Evolutionary conservation across 2,113 vertebrate genomes (phyloP).

Genomic region (Alosa alosa): DNA sequence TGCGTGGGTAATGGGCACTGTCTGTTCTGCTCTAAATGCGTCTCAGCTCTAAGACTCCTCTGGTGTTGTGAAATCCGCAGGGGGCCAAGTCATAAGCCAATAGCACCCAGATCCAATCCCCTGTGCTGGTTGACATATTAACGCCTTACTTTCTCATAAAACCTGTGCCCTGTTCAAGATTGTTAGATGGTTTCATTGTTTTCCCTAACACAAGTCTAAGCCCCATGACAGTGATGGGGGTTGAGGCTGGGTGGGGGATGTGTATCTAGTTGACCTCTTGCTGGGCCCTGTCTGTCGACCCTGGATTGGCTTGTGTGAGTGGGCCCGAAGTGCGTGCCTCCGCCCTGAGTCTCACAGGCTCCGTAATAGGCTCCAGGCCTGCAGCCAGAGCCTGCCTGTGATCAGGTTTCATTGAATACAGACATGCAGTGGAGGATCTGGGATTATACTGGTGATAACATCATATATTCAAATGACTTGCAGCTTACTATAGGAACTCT

Average conservation of each 20-base stretch:
- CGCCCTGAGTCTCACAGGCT: slow-evolving; percentile 37
- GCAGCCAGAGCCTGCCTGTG: slow-evolving; percentile 28
- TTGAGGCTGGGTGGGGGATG: not conserved
- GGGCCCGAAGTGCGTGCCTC: slow-evolving; percentile 37
- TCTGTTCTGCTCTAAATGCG: not conserved
- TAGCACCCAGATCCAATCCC: not conserved
- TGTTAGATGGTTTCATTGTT: not conserved
- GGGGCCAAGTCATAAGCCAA: not conserved
- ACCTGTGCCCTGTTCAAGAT: not conserved
- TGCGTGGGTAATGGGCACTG: not conserved
- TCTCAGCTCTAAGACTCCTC: not conserved
- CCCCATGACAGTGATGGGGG: not conserved
- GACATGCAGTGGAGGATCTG: slow-evolving; percentile 50
- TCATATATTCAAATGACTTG: slow-evolving; percentile 44
- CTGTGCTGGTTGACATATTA: not conserved
- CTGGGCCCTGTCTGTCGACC: not conserved
- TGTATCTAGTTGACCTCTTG: not conserved
- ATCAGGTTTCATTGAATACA: slow-evolving; percentile 54
- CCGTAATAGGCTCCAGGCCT: slow-evolving; percentile 58
- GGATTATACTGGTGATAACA: slow-evolving; percentile 52
- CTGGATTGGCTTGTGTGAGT: not conserved
- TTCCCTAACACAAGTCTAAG: not conserved
- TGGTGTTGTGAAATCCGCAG: not conserved
- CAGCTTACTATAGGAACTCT: not conserved
- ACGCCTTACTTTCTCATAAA: not conserved